A percentile compares a stretch with the other conserved stretches of the same genome.
Evolutionary conservation across 2,888 invertebrate species (phyloP).

Genomic region (Vandiemenella viatica): DNA sequence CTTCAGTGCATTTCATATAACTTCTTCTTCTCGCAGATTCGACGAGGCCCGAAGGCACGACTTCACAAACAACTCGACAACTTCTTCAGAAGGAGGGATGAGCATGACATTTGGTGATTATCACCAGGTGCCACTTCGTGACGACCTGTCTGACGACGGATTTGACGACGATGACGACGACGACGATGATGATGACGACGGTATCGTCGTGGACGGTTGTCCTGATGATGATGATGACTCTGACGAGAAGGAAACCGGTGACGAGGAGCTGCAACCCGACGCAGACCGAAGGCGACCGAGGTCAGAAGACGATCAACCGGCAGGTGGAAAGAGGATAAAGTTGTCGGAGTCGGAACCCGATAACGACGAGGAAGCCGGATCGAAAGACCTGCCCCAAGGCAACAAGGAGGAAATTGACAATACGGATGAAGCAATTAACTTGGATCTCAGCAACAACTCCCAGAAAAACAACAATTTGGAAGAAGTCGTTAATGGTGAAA

Average conservation of each 20-base stretch:
- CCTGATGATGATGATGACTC: constrained; percentile 46
- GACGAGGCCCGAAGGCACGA: constrained; percentile 30
- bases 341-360: constrained; percentile 37
- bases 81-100: constrained; percentile 30
- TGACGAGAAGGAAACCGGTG: constrained; percentile 24
- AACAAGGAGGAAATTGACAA: constrained; percentile 50
- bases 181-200: constrained; percentile 52
- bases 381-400: constrained; percentile 24
- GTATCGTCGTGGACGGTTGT: constrained; percentile 57
- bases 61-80: constrained; percentile 25
- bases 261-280: constrained; percentile 20
- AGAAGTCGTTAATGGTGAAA: no score
- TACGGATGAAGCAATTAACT: constrained; percentile 38
- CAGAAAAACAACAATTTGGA: constrained; percentile 37
- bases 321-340: constrained; percentile 41
- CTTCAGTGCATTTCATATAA: no score
- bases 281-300: constrained; percentile 49
- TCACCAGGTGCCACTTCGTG: no score
- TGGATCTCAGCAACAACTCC: constrained; percentile 47
- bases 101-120: no score
- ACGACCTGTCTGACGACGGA: no score
- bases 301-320: constrained; percentile 55
- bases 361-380: constrained; percentile 24
- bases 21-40: neutral
- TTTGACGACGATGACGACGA: constrained; percentile 29